Evolutionary conservation across 2,888 invertebrate species (phyloP), one percentile per base, ranked within the genome.

Genomic region (Anorthoa munda): DNA sequence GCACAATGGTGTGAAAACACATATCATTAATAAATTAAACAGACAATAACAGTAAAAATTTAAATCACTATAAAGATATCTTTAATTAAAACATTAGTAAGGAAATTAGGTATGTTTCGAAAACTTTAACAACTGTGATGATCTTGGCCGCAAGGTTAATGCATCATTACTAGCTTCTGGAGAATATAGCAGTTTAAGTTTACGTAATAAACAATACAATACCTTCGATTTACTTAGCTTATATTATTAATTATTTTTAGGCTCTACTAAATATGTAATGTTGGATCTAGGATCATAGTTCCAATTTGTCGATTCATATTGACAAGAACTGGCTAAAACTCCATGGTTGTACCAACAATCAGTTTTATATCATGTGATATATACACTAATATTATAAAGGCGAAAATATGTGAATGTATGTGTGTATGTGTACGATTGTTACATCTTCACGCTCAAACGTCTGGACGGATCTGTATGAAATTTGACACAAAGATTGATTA

Each of bases 81-180:
- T 59, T n/a, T 59, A 61, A 74, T 75, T 68, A 58, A 60, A 70
- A 71, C 66, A 63, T 83, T 72, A 48, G 39, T 53, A 68, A 75
- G 59, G 39, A 83, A 72, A 75, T 69, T 55, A 58, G 56, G 21
- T 45, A 21, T 72, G 59, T 79, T 83, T 66, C 63, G 68, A 79
- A 81, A 75, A 46, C 26, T 50, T 67, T 69, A 31, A 68, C 53
- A 45, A 50, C 31, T 58, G n/a, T 69, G 31, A 50, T 79, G 81
- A 72, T 71, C 66, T 83, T 83, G 83, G 23, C 0, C 0, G n/a
- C 66, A 68, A 83, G 81, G 83, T 21, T 21, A 74, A 66, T 73
- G 51, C 11, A 63, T 61, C 15, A 17, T 48, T 55, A 63, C 2
- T 1, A 60, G n/a, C n/a, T 23, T 45, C 13, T 50, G 46, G 23